phyloP scores from a whole-genome alignment of 1,140 invertebrate species.

The Sycophaga agraensis region DNA sequence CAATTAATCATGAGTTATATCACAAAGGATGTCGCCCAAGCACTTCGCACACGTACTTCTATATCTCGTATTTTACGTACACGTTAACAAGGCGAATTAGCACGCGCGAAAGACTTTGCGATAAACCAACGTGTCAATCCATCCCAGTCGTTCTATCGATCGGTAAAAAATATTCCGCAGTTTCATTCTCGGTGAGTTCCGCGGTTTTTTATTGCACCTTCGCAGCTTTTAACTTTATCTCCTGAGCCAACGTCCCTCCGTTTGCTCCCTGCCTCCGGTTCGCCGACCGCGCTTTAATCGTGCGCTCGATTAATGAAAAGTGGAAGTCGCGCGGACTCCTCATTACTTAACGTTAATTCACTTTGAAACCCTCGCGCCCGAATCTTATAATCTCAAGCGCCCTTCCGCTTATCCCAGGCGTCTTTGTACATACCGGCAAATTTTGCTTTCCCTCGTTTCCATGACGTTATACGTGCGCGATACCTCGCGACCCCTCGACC shows the following conservation, averaged over 20 bases:
- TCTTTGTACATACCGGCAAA: constrained; percentile 3
- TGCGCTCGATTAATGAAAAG: constrained; percentile 29
- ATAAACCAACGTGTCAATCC: too few relatives aligned
- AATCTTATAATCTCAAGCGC: constrained; percentile 14
- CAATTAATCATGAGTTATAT: too few relatives aligned
- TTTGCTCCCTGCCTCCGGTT: not conserved
- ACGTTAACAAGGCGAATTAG: too few relatives aligned
- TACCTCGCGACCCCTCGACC: constrained; percentile 33
- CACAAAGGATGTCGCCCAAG: too few relatives aligned
- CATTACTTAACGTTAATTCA: constrained; percentile 32
- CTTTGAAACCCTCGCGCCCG: constrained; percentile 25
- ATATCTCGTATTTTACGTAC: too few relatives aligned
- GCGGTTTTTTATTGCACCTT: constrained; percentile 9
- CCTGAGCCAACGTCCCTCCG: constrained; percentile 3
- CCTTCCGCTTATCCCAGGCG: not conserved
- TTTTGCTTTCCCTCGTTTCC: constrained; percentile 16
- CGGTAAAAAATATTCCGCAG: too few relatives aligned
- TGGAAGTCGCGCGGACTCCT: constrained; percentile 8
- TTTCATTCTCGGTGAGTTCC: constrained; percentile 23
- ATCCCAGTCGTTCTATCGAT: too few relatives aligned
- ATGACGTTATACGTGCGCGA: too few relatives aligned
- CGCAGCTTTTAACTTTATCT: constrained; percentile 24
- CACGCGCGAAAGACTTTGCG: too few relatives aligned
- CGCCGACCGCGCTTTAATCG: constrained; percentile 21
- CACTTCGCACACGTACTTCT: too few relatives aligned